These are phyloP conservation scores for Oryzias sinensis DNA, from an alignment of 2,797 vertebrate species.

Conservation along the genomic window DNA sequence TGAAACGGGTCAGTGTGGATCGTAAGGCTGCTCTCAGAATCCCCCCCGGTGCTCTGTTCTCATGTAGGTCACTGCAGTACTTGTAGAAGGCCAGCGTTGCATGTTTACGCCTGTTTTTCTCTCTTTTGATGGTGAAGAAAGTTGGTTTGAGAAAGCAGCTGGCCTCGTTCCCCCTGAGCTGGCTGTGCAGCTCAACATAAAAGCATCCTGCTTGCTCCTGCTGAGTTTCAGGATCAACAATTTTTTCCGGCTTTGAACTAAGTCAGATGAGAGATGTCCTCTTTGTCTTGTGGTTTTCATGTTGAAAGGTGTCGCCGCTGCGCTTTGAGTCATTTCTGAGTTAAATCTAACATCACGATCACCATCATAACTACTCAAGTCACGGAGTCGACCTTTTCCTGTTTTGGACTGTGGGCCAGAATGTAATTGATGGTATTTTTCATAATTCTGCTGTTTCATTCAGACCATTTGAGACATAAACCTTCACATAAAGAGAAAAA, in stretches of 20 bases:
- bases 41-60: constrained; percentile 4
- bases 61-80: constrained; percentile 9
- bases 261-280: not conserved
- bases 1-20: constrained; percentile 6
- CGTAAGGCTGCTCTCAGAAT: constrained; percentile 1
- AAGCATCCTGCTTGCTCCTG: not conserved
- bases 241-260: constrained; percentile 3
- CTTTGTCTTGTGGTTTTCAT: not conserved
- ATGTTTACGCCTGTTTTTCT: constrained; percentile 12
- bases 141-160: not conserved
- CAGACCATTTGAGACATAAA: too few relatives aligned
- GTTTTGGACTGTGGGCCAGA: not conserved
- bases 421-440: too few relatives aligned
- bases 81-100: constrained; percentile 7
- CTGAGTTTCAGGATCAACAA: constrained; percentile 1
- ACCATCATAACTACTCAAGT: not conserved
- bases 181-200: not conserved
- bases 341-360: not conserved
- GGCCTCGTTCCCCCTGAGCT: constrained; percentile 2
- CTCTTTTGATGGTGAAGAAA: constrained; percentile 14
- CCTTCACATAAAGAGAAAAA: too few relatives aligned
- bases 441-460: too few relatives aligned
- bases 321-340: not conserved
- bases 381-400: not conserved
- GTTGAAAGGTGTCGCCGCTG: not conserved